These are phyloP conservation scores for Callospermophilus lateralis DNA, from an alignment of 2,113 vertebrate species.

Conservation along the genomic window DNA sequence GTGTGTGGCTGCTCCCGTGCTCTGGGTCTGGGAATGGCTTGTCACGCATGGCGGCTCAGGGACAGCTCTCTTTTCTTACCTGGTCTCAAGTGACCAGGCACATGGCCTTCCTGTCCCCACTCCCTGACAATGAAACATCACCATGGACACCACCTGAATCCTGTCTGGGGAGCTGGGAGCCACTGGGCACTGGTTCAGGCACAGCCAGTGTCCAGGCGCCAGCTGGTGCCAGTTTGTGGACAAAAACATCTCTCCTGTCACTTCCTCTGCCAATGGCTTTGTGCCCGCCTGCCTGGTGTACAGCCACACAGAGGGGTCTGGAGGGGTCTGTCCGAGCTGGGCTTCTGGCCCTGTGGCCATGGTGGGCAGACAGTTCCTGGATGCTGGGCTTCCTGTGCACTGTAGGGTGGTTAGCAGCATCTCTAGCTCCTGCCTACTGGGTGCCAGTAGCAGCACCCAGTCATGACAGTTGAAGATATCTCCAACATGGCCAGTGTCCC, in stretches of 20 bases:
- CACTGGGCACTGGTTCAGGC: neutral
- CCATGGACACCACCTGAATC: neutral
- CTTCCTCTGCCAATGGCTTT: neutral
- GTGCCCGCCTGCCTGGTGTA: neutral
- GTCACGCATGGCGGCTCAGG: neutral
- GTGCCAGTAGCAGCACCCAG: too few relatives aligned
- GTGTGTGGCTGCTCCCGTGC: neutral
- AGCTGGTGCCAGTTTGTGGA: neutral
- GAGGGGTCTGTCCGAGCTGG: neutral
- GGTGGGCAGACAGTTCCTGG: neutral
- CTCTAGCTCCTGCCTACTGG: neutral
- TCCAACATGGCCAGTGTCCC: neutral
- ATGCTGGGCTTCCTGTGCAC: neutral
- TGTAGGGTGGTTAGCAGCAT: neutral
- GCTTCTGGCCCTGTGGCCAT: accelerated
- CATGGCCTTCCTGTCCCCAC: neutral
- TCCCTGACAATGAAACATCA: neutral
- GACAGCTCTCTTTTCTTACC: neutral
- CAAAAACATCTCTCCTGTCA: neutral
- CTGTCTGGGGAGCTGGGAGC: neutral
- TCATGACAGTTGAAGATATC: neutral
- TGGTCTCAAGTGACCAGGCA: neutral
- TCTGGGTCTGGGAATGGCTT: neutral
- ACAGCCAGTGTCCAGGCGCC: neutral
- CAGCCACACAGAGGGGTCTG: neutral